Evolutionary conservation across 2,888 invertebrate genomes (phyloP).

Genomic region (Macropis europaea): DNA sequence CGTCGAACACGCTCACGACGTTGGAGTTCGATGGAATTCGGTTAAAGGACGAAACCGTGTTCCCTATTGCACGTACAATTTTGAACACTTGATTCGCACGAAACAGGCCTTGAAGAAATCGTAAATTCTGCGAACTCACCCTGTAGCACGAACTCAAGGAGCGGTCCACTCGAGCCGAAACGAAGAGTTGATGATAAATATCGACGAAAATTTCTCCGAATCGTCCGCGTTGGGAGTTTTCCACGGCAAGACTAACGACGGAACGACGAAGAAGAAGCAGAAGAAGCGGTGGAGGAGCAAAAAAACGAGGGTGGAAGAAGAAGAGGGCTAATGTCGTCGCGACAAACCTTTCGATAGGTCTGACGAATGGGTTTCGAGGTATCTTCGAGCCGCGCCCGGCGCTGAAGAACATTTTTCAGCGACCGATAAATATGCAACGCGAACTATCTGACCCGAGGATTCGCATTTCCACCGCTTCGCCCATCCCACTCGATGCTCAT

Average conservation of each 20-base stretch:
- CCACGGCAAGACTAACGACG: neutral
- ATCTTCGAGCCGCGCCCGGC: slow-evolving; percentile 43
- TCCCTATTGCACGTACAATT: no score
- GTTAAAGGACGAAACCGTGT: no score
- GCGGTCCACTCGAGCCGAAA: no score
- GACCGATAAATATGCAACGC: slow-evolving; percentile 61
- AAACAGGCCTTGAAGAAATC: no score
- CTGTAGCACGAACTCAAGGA: no score
- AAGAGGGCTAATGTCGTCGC: slow-evolving; percentile 21
- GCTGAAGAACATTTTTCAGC: slow-evolving; percentile 65
- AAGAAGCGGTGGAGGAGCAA: neutral
- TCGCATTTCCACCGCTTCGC: slow-evolving; percentile 14
- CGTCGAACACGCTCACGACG: neutral
- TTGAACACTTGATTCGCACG: no score
- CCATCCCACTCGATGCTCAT: slow-evolving; percentile 7
- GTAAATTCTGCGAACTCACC: no score
- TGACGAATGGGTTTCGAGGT: slow-evolving; percentile 66
- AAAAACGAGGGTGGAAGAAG: slow-evolving; percentile 35
- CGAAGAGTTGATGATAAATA: no score
- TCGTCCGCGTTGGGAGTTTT: neutral
- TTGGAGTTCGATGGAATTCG: no score
- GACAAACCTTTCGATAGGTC: slow-evolving; percentile 67
- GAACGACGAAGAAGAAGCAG: neutral
- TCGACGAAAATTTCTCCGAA: no score
- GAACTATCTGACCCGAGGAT: neutral